Conservation (phyloP, 35 echinoderm and acorn worm genomes). For the Ophioderma brevispina region DNA sequence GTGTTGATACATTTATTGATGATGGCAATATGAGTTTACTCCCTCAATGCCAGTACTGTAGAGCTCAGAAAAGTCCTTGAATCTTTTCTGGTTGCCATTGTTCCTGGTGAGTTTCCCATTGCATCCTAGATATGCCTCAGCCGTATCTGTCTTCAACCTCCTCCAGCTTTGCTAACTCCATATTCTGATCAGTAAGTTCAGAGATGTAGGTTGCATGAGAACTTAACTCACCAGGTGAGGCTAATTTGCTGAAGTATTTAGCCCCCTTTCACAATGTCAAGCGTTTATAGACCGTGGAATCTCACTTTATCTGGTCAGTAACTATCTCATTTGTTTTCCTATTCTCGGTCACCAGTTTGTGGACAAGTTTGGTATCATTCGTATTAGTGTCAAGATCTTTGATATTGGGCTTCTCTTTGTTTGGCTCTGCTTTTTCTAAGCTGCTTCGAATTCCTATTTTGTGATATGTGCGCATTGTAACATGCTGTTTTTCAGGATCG, state of each 20-base stretch:
- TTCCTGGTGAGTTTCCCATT: not conserved
- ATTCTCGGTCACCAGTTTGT: not conserved
- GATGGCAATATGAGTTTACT: not conserved
- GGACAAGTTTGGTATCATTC: not conserved
- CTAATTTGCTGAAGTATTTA: not conserved
- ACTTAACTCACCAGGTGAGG: not conserved
- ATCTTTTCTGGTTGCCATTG: not conserved
- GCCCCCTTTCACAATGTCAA: not conserved
- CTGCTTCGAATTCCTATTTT: not conserved
- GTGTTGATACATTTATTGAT: not conserved
- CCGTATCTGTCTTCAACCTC: not conserved
- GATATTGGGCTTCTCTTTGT: not conserved
- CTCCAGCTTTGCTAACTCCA: not conserved
- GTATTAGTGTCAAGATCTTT: not conserved
- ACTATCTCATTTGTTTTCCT: not conserved
- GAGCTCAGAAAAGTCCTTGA: not conserved
- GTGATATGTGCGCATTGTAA: not conserved
- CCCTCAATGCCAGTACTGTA: no score
- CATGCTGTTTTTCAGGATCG: not conserved
- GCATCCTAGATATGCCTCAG: not conserved
- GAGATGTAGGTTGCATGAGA: not conserved
- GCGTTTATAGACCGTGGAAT: not conserved
- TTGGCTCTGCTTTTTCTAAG: not conserved
- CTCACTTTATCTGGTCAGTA: not conserved
- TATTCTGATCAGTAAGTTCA: not conserved